A percentile compares a stretch with the other conserved stretches of the same genome.
These are phyloP conservation scores for Petrolisthes manimaculis DNA, from an alignment of 2,888 invertebrate species.

Conservation along the genomic window DNA sequence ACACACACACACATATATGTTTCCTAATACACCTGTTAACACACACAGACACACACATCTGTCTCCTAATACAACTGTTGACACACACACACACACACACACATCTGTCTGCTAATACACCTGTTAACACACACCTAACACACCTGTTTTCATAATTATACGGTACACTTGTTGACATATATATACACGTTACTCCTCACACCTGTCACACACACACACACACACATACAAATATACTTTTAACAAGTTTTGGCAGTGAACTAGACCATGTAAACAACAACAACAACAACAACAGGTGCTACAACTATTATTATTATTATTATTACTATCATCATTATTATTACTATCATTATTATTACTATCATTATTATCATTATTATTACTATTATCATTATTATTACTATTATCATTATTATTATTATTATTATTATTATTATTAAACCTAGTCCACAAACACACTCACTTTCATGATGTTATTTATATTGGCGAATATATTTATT, in stretches of 20 bases:
- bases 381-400: not conserved
- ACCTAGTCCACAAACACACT: too few relatives aligned
- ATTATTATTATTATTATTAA: constrained; percentile 1
- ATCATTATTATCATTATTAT: constrained; percentile 19
- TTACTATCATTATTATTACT: constrained; percentile 31
- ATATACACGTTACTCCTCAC: too few relatives aligned
- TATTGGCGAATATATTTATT: too few relatives aligned
- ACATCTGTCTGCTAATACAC: too few relatives aligned
- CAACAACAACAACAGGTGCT: not conserved
- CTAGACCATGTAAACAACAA: not conserved
- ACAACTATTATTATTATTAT: constrained; percentile 26
- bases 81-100: too few relatives aligned
- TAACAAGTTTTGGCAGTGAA: not conserved
- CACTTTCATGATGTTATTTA: not conserved
- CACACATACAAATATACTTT: too few relatives aligned
- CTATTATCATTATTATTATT: not conserved
- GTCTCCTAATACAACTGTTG: too few relatives aligned
- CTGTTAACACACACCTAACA: too few relatives aligned
- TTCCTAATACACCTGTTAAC: not conserved
- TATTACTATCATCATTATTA: constrained; percentile 33
- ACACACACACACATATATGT: not conserved
- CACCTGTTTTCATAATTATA: too few relatives aligned
- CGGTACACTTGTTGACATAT: too few relatives aligned
- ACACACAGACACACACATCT: not conserved
- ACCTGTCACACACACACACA: too few relatives aligned